Evolutionary conservation across 2,797 vertebrate genomes (phyloP), one percentile per base, ranked within the genome.

Genomic region (Thaleichthys pacificus): DNA sequence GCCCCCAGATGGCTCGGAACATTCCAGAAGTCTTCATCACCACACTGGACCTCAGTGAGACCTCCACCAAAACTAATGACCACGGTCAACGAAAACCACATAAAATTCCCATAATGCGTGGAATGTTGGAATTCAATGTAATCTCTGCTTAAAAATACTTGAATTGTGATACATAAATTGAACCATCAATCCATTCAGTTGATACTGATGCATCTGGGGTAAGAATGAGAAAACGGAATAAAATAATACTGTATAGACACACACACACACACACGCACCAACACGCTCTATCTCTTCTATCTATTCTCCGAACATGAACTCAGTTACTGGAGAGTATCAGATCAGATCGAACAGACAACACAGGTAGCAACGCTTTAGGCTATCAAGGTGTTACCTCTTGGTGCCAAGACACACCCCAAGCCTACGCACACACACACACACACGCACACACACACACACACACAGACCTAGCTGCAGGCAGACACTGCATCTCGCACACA

Each of bases 1-100:
- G 83, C 74, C 38, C 56, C 73, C 83, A 85, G 80, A 85, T 85
- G 83, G 73, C 63, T 26, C n/a, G 14, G 72, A 66, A 79, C 80
- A 81, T 82, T 77, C 78, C 68, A 63, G 73, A 26, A 22, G 64
- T 47, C 61, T 71, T 76, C 72, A 73, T 85, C 77, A 49, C 56
- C 22, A 35, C 57, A 12, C 47, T 49, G 14, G 3, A 22, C 38
- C 73, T 42, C 60, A 65, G 68, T 38, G 30, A 58, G 26, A 22
- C 64, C 61, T 12, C 35, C 61, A 1, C 24, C 38, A 57, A 3
- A 54, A 5, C 54, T n/a, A 12, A 15, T 11, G 6, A 15, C 15
- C 47, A 49, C 9, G 9, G 9, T 49, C 9, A 49, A 49, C 47
- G 9, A 11, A 49, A 49, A 11, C 47, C 47, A 49, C 9, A 49